phyloP scores from a whole-genome alignment of 1,140 invertebrate genomes.

The Drosophila micromelanica region DNA sequence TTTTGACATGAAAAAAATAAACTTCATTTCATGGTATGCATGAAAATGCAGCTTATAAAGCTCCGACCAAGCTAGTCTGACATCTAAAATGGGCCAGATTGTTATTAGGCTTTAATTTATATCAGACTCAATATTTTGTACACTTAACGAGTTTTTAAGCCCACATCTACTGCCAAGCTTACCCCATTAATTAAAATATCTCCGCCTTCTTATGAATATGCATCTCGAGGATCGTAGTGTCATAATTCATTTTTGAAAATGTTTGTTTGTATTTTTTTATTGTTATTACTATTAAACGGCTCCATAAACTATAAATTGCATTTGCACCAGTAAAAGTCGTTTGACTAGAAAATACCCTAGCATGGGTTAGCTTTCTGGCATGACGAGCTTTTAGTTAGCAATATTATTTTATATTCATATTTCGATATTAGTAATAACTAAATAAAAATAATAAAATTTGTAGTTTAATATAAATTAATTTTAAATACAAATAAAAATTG shows the following conservation, averaged over 20 bases:
- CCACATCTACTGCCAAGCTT: too few relatives aligned
- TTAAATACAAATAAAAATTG: too few relatives aligned
- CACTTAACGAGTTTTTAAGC: neutral
- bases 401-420: too few relatives aligned
- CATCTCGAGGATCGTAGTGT: neutral
- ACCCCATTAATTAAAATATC: too few relatives aligned
- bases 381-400: too few relatives aligned
- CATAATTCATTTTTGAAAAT: neutral
- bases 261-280: neutral
- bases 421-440: too few relatives aligned
- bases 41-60: constrained; percentile 45
- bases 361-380: neutral
- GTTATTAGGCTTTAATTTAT: neutral
- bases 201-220: neutral
- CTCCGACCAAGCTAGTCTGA: constrained; percentile 29
- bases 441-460: too few relatives aligned
- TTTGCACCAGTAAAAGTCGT: neutral
- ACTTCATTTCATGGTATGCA: neutral
- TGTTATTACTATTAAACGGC: neutral
- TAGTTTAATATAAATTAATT: too few relatives aligned
- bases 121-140: neutral
- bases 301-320: constrained; percentile 6
- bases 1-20: constrained; percentile 47
- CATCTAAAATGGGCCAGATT: constrained; percentile 13
- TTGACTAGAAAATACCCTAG: neutral